Conservation (phyloP, 2,113 vertebrate genomes). For the Strigops habroptila region DNA sequence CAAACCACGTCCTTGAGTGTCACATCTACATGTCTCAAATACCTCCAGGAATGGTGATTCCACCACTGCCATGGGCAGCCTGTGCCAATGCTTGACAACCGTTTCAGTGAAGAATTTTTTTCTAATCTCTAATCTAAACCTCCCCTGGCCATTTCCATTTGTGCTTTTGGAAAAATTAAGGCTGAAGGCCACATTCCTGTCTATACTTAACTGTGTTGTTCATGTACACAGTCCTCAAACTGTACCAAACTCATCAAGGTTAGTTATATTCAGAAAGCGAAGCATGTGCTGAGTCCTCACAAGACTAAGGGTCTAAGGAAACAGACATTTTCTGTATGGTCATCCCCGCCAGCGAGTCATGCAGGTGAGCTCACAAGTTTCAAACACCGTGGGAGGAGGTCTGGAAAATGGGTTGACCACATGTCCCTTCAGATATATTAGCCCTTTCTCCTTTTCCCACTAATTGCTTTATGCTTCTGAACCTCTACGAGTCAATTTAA, state of each 20-base stretch:
- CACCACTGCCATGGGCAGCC: not conserved
- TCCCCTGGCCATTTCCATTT: not conserved
- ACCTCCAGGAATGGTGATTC: not conserved
- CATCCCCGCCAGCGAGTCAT: not conserved
- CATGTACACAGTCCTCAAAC: not conserved
- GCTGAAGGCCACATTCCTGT: not conserved
- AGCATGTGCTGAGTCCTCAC: not conserved
- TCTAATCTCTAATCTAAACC: not conserved
- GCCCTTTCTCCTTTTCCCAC: not conserved
- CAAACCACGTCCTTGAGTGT: not conserved
- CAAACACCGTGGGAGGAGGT: not conserved
- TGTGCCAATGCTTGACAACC: not conserved
- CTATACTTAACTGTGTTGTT: not conserved
- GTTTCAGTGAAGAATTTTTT: not conserved
- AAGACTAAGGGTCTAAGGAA: not conserved
- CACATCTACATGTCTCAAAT: not conserved
- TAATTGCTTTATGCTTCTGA: not conserved
- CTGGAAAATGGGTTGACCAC: not conserved
- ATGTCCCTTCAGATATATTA: not conserved
- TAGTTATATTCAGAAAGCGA: not conserved
- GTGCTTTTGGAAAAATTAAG: not conserved
- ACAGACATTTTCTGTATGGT: not conserved
- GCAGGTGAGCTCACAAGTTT: not conserved
- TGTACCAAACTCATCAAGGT: not conserved
- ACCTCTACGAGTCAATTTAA: not conserved